Evolutionary conservation across 2,113 vertebrate species (phyloP), one percentile per base, ranked within the genome.

Genomic region (Fregata magnificens): DNA sequence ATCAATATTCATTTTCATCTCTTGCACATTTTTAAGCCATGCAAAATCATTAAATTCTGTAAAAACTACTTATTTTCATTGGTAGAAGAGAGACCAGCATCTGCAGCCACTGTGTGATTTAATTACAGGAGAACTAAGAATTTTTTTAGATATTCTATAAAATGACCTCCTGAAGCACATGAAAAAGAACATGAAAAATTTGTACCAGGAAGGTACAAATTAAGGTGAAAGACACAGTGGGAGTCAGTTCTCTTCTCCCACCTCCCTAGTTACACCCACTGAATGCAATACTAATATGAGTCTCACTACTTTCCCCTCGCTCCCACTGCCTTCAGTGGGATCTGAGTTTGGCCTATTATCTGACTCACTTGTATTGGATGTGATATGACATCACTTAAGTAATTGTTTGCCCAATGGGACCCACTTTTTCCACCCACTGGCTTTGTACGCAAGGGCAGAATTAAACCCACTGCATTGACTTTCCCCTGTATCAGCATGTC

Each of bases 161-260:
- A 93, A 85, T 95, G 74, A 82, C 87, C 91, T 85, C 44, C 84
- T 82, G 62, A 79, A 95, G 74, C 44, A 66, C 74, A 38, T 11
- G 14, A 82, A 80, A 88, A 85, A 82, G 28, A 59, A 95, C 85
- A n/a, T n/a, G n/a, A n/a, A n/a, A n/a, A n/a, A n/a, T n/a, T n/a
- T n/a, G 47, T 65, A 52, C 52, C 66, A 70, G 71, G 78, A 92
- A 96, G 55, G 78, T 80, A 80, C 53, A 77, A 93, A 96, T 96
- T 77, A 88, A 83, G 67, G 88, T 92, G 85, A 94, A 95, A 88
- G 92, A 67, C 90, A 58, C 90, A 81, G 67, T 42, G 50, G 90
- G 95, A 93, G n/a, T 58, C 59, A 70, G 53, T 95, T 95, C 78
- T 91, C 7, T 82, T 61, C 77, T 93, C 47, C 72, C 13, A 10